Percentiles rank a stretch among this genome's conserved stretches.
phyloP scores from a whole-genome alignment of 2,113 vertebrate genomes.

The Pedetes capensis region DNA sequence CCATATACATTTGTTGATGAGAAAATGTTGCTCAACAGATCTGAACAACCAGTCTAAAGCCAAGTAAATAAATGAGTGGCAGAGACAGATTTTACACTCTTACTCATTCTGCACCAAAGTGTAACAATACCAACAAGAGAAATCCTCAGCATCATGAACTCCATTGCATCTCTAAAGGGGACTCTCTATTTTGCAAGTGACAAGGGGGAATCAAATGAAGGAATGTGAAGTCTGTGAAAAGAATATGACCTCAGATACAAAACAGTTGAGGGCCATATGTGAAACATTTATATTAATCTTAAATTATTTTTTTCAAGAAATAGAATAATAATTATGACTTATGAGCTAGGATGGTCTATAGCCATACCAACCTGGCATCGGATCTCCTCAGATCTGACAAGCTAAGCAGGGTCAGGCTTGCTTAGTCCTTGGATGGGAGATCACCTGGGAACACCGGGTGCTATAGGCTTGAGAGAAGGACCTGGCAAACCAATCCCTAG shows the following conservation, averaged over 20 bases:
- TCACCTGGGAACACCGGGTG: no score
- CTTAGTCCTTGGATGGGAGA: no score
- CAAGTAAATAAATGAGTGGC: not conserved
- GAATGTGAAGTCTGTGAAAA: not conserved
- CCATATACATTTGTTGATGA: not conserved
- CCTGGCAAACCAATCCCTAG: no score
- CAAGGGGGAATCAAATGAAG: not conserved
- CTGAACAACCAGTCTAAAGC: not conserved
- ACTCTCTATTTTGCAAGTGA: not conserved
- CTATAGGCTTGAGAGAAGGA: no score
- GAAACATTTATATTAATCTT: not conserved
- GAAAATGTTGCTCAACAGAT: not conserved
- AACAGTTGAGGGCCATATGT: not conserved
- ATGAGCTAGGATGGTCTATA: not conserved
- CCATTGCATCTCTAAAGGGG: not conserved
- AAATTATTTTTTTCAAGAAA: not conserved
- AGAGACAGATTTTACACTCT: not conserved
- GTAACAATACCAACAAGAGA: not conserved
- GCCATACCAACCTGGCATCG: no score
- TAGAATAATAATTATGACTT: not conserved
- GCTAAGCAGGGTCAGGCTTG: no score
- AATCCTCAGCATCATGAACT: not conserved
- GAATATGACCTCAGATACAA: not conserved
- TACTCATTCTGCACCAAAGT: not conserved
- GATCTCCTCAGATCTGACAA: no score